A percentile compares a stretch with the other conserved stretches of the same genome.
Evolutionary conservation across 2,797 vertebrate species (phyloP).

Genomic region (Tiaroga cobitis): DNA sequence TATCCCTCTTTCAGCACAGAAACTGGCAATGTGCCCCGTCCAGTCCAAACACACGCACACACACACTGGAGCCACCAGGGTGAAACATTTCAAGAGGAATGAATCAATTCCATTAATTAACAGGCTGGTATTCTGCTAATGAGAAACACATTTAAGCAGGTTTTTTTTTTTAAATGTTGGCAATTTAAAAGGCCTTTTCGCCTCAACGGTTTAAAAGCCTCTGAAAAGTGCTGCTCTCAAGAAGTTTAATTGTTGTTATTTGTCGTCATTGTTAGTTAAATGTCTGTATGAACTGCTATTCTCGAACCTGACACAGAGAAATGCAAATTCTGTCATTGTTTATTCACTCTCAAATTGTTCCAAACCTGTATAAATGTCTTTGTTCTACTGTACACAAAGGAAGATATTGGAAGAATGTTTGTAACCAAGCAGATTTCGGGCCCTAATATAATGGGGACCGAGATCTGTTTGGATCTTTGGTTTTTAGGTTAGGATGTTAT

Average conservation of each 20-base stretch:
- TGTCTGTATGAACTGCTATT: not conserved
- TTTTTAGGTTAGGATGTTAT: not conserved
- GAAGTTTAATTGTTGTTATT: conserved; percentile 20
- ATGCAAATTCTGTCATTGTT: too few species aligned
- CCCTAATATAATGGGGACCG: too few species aligned
- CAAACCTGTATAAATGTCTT: too few species aligned
- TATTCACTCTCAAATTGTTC: too few species aligned
- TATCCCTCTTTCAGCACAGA: not conserved
- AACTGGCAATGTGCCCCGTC: conserved; percentile 1
- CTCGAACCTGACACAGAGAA: not conserved
- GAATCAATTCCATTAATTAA: conserved; percentile 32
- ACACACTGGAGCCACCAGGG: conserved; percentile 19
- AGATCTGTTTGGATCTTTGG: too few species aligned
- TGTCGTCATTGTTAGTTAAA: conserved; percentile 9
- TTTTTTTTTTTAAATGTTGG: not conserved
- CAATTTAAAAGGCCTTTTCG: not conserved
- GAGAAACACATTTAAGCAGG: conserved; percentile 17
- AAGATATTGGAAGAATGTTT: too few species aligned
- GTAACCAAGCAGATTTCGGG: too few species aligned
- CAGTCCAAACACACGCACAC: not conserved
- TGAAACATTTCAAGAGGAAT: conserved; percentile 21
- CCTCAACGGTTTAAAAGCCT: conserved; percentile 21
- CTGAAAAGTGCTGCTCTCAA: not conserved
- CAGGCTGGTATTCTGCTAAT: conserved; percentile 1
- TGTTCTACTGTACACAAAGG: too few species aligned